phyloP scores from a whole-genome alignment of 2,113 vertebrate species.

The Todiramphus saurophagus region DNA sequence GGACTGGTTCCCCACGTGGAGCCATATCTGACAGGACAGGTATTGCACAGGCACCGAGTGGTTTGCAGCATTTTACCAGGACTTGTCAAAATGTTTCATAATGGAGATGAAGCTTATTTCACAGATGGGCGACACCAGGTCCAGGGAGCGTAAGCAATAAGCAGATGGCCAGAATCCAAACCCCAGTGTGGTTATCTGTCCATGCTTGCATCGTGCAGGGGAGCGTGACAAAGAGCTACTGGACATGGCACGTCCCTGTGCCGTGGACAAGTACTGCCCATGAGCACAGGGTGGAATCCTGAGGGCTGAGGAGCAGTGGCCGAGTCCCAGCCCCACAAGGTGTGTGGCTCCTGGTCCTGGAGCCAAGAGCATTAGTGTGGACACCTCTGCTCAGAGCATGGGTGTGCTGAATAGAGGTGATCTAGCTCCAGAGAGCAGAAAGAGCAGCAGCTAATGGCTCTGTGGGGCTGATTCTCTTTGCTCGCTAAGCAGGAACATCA shows the following conservation, averaged over 20 bases:
- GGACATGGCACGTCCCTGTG: accelerated
- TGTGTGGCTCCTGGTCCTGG: background rate
- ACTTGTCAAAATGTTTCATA: background rate
- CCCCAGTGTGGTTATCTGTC: background rate
- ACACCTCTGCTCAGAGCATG: background rate
- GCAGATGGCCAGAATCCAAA: background rate
- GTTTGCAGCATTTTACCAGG: background rate
- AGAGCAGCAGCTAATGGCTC: accelerated
- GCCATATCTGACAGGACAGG: background rate
- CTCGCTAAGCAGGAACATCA: background rate
- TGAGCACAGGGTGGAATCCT: background rate
- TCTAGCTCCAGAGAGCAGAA: background rate
- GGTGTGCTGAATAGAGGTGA: accelerated
- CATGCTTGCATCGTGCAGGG: accelerated
- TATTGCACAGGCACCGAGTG: background rate
- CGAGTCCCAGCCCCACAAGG: background rate
- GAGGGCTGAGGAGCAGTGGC: accelerated
- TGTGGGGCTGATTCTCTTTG: accelerated
- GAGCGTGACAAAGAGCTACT: background rate
- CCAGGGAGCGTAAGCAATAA: background rate
- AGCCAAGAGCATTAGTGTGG: accelerated
- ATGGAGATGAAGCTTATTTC: background rate
- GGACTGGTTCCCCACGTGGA: accelerated
- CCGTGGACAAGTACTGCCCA: accelerated
- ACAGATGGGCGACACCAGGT: background rate